Base-by-base conservation (phyloP, 92 coral and sea anemone species). In the Porites evermanni region DNA sequence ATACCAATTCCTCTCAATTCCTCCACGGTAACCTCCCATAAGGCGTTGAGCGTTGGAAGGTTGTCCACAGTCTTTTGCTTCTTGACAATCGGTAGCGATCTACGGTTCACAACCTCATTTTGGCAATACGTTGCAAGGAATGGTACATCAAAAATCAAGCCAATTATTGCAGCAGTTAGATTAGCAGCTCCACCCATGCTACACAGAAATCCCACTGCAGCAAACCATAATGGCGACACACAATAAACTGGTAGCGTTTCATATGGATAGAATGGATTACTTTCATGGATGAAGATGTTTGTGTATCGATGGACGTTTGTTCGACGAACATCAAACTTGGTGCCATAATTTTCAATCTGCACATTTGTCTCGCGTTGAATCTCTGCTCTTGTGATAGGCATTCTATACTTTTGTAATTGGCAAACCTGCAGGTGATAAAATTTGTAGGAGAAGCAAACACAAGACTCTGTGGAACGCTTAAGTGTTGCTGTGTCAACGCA, bases 1-100 rank as follows among this genome's bases (percentile, higher is more conserved):
- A 79, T 29, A 4, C 63, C 74, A 18, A 79, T 79, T 60, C 12
- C 67, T 66, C 53, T 50, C 64, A 79, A 60, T 47, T 79, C 74
- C 12, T 61, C 11, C 10, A 9, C 16, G 8, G 74, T 51, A 24
- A 79, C 64, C 74, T 79, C 84, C n/a, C 21, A 65, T 50, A 79
- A 52, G 4, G 74, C 74, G 51, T 79, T 67, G 7, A 79, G 74
- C 1, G 84, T 79, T n/a, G 51, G 74, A 17, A 79, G 64, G n/a
- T 79, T 64, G 19, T 79, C 23, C 64, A 19, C 16, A 6, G 53
- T 56, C 59, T 54, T 32, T 14, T 79, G 74, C 71, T 67, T 79
- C 84, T 52, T 79, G 84, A 79, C 65, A 21, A 79, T 12, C 0
- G 84, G 84, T n/a, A 79, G 84, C 12, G 84, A 66, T 20, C 4